A percentile compares a stretch with the other conserved stretches of the same genome.
phyloP scores from a whole-genome alignment of 2,797 vertebrate genomes.

The Sebastes diploproa region DNA sequence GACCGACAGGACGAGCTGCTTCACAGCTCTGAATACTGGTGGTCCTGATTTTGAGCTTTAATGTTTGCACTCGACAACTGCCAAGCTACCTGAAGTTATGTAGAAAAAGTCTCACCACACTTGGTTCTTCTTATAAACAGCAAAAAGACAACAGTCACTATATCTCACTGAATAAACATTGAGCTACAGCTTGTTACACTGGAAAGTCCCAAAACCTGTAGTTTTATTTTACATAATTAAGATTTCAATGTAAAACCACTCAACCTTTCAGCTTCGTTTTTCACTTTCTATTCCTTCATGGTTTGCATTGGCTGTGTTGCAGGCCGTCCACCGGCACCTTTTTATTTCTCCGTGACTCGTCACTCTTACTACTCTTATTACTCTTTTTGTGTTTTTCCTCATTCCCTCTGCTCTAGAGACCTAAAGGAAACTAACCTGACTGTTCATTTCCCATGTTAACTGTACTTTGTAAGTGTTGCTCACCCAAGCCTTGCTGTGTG shows the following conservation, averaged over 20 bases:
- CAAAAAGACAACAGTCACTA: background rate
- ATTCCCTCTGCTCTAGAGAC: constrained; percentile 92
- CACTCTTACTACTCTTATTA: background rate
- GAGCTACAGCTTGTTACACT: background rate
- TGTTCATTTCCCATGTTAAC: constrained; percentile 90
- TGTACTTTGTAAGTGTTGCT: constrained; percentile 94
- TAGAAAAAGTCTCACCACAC: too few species aligned
- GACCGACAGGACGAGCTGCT: background rate
- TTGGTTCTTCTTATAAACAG: too few species aligned
- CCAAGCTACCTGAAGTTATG: too few species aligned
- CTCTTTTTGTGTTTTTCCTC: constrained; percentile 69
- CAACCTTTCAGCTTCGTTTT: background rate
- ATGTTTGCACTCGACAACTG: too few species aligned
- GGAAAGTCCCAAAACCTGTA: background rate
- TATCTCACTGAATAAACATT: background rate
- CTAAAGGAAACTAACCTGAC: constrained; percentile 90
- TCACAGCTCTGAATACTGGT: background rate
- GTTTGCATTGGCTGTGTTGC: background rate
- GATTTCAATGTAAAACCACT: too few species aligned
- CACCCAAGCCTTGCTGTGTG: constrained; percentile 63
- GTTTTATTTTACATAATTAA: background rate
- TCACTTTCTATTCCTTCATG: background rate
- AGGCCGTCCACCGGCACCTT: background rate
- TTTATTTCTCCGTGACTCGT: constrained; percentile 58
- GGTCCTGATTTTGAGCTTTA: background rate